Base-by-base conservation (phyloP, 2,888 invertebrate species). In the Agrotis puta region DNA sequence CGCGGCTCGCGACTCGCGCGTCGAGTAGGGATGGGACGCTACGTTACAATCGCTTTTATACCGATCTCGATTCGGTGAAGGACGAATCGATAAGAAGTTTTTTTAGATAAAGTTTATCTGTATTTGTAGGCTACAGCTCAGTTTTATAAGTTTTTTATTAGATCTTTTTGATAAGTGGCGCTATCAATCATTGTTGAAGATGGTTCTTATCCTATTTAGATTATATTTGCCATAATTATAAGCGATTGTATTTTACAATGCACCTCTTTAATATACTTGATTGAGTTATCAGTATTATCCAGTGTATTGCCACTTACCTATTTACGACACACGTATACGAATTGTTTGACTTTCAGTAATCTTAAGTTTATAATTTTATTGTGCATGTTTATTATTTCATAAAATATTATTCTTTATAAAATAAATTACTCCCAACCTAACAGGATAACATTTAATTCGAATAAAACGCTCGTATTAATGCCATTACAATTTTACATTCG, bases 11-110 rank as follows among this genome's bases (percentile, higher is more conserved):
- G 77, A 67, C 74, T 62, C 67, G 77, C 71, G 80, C 78, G 77
- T 69, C 56, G 75, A 85, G 74, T 86, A 87, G 87, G 83, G 87
- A 85, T 85, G 86, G 76, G 78, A 82, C 77, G 64, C 69, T 53
- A 56, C 64, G 71, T 64, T 75, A 64, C 78, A 74, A 75, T 77
- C 77, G 65, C 81, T 84, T 87, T 73, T 86, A 86, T 86, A 87
- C 77, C 65, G 51, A 72, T 68, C 74, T 78, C 83, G 74, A 77
- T 68, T 48, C 22, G 45, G 14, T 75, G 71, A 84, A 81, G 84
- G 82, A 76, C 83, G 51, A 54, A 66, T 73, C 75, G 86, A 86
- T 86, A 86, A 86, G 67, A 70, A 79, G 51, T 63, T 71, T 79
- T 81, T 74, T 81, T 63, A 79, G 82, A 84, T 84, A 84, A 81